phyloP scores from a whole-genome alignment of 2,888 invertebrate species.

The Machimus atricapillus region DNA sequence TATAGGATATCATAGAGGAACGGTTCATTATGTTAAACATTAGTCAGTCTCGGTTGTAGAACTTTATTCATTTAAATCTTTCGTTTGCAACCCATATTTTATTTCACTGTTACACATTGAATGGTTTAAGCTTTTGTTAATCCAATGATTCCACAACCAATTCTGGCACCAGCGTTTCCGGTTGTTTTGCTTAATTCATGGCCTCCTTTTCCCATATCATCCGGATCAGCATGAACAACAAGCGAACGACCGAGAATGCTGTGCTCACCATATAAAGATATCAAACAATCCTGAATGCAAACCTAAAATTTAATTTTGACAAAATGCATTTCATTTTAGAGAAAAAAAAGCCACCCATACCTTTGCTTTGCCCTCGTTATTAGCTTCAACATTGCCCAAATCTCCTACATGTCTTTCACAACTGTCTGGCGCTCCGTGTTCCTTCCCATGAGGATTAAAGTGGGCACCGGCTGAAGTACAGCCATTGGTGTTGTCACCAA shows the following conservation, averaged over 20 bases:
- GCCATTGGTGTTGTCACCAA: conserved; percentile 94
- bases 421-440: conserved; percentile 84
- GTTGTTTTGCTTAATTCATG: conserved; percentile 92
- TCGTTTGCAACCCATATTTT: neutral
- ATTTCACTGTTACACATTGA: neutral
- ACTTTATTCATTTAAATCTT: neutral
- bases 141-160: conserved; percentile 62
- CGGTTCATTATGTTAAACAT: no score
- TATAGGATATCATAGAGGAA: no score
- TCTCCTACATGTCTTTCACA: conserved; percentile 85
- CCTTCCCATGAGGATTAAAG: conserved; percentile 83
- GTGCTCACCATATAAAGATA: conserved; percentile 73
- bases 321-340: neutral
- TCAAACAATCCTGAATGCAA: conserved; percentile 68
- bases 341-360: conserved; percentile 50
- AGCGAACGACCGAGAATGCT: conserved; percentile 85
- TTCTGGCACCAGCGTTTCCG: conserved; percentile 91
- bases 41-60: no score
- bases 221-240: conserved; percentile 91
- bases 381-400: conserved; percentile 82
- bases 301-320: conserved; percentile 56
- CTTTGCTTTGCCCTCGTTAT: conserved; percentile 70
- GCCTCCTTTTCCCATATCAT: conserved; percentile 92
- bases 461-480: conserved; percentile 95
- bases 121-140: conserved; percentile 48